Evolutionary conservation across 2,113 vertebrate genomes (phyloP).

Genomic region (Marmota monax): DNA sequence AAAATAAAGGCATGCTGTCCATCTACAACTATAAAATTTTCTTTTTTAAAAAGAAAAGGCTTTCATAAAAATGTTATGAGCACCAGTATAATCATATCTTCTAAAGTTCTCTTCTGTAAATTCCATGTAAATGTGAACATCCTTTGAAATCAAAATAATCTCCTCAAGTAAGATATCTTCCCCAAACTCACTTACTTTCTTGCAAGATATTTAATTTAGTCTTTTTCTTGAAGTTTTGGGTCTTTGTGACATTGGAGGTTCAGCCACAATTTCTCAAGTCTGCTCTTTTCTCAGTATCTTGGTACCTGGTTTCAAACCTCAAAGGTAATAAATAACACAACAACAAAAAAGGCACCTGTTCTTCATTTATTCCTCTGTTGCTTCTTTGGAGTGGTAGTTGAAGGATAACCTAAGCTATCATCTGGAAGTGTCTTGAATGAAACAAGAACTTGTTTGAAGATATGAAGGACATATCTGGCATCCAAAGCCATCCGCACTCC

Average conservation of each 20-base stretch:
- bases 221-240: not conserved
- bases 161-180: not conserved
- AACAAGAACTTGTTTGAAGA: not conserved
- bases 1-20: too few relatives aligned
- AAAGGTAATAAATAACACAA: not conserved
- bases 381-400: not conserved
- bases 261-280: not conserved
- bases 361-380: not conserved
- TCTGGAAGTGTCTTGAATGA: not conserved
- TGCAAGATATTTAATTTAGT: not conserved
- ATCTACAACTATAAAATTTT: too few relatives aligned
- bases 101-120: not conserved
- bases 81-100: not conserved
- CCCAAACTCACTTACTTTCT: not conserved
- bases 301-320: not conserved
- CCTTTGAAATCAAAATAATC: not conserved
- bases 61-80: not conserved
- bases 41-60: not conserved
- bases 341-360: not conserved
- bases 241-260: not conserved
- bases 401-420: not conserved
- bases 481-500: not conserved
- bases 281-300: not conserved
- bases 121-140: not conserved
- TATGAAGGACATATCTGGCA: not conserved